Base-by-base conservation (phyloP, 1,140 invertebrate species). In the Orussus abietinus region DNA sequence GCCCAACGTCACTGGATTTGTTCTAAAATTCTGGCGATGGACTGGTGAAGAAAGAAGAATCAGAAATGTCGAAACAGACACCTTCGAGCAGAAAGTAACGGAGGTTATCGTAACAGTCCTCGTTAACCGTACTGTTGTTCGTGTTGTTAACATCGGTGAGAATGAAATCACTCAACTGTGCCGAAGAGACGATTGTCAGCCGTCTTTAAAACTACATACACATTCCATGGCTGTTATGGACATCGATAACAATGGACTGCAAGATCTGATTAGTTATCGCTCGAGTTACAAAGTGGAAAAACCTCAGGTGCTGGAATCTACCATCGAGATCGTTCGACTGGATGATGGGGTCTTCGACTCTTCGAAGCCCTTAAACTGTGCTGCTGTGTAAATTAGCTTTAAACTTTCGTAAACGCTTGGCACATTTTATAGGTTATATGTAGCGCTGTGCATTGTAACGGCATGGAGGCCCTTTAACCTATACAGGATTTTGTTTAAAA, bases 11-110 rank as follows among this genome's bases (percentile, higher is more conserved):
- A 74, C 77, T 17, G 85, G 85, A 1, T 88, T 88, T 69, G 80
- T 85, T 14, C 66, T 90, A 29, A 88, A 90, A 72, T 83, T 86
- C 62, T 88, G 86, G 86, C 79, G 85, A 51, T 88, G 84, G 83
- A 77, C 76, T 18, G 57, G 57, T 4, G 26, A 47, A 14, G 11
- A 11, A 15, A 64, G 74, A 49, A 66, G 68, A 43, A 64, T 64
- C 15, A 25, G 5, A n/a, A 5, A 29, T 4, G 39, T 7, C 6
- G 45, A 42, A 6, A 55, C 49, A 28, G 43, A n/a, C n/a, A n/a
- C 76, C 29, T 64, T 69, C 1, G 71, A 77, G 57, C 72, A 70
- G 37, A 64, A 31, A 35, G 70, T 88, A 11, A 83, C 78, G 1
- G 86, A 88, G 60, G 77, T 78, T 22, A 80, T 88, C n/a, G 76